Evolutionary conservation across 2,888 invertebrate species (phyloP).

Genomic region (Fragum whitleyi): DNA sequence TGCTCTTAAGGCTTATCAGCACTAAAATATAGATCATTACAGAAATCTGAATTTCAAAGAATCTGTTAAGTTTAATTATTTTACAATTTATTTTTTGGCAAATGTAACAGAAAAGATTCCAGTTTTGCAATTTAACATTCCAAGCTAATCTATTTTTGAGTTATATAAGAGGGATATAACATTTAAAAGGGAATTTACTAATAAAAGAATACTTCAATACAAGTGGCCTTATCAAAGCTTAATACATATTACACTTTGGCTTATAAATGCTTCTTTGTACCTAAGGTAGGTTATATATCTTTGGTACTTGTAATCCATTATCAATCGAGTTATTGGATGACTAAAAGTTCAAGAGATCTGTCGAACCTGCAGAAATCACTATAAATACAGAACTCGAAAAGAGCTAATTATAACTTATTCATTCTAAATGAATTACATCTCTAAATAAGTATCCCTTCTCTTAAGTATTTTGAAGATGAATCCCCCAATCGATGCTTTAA

Average conservation of each 20-base stretch:
- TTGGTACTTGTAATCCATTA: not conserved
- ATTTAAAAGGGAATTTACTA: slow-evolving; percentile 11
- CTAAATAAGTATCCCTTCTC: too few species aligned
- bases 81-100: slow-evolving; percentile 8
- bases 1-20: too few species aligned
- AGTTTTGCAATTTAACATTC: slow-evolving; percentile 16
- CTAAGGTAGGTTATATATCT: not conserved
- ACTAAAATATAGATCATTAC: too few species aligned
- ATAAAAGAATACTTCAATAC: slow-evolving; percentile 22
- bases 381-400: too few species aligned
- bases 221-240: slow-evolving; percentile 23
- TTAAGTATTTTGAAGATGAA: too few species aligned
- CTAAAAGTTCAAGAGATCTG: too few species aligned
- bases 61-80: not conserved
- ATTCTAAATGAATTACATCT: too few species aligned
- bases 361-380: too few species aligned
- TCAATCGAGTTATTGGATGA: not conserved
- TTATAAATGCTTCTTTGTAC: not conserved
- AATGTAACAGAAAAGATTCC: not conserved
- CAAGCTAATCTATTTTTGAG: slow-evolving; percentile 8
- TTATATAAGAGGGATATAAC: not conserved
- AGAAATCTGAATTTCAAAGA: not conserved
- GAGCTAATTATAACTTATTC: too few species aligned
- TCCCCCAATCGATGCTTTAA: too few species aligned
- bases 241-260: slow-evolving; percentile 3